Conservation (phyloP, 2,888 invertebrate species). For the Dendrolimus houi region DNA sequence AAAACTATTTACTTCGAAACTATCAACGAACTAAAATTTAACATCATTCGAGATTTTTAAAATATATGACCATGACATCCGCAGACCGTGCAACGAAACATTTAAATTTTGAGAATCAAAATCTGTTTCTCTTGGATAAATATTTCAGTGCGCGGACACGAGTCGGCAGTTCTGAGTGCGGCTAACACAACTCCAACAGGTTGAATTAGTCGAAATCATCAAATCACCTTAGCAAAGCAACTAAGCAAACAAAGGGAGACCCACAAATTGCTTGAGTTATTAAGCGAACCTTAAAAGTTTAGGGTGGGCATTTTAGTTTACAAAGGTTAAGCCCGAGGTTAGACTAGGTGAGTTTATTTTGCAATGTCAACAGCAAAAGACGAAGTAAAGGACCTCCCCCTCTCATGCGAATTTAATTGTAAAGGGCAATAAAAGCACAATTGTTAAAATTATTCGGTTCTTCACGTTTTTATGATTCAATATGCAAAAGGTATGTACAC, state of each 20-base stretch:
- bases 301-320: conserved; percentile 59
- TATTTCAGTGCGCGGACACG: conserved; percentile 10
- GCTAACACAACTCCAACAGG: conserved; percentile 44
- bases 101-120: neutral
- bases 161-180: conserved; percentile 22
- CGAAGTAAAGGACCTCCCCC: conserved; percentile 23
- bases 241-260: conserved; percentile 67
- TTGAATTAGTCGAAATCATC: conserved; percentile 73
- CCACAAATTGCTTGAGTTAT: conserved; percentile 71
- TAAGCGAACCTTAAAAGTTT: conserved; percentile 72
- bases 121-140: neutral
- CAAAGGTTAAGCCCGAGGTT: conserved; percentile 62
- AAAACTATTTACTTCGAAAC: too few species aligned
- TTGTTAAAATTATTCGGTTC: too few species aligned
- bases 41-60: too few species aligned
- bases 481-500: too few species aligned
- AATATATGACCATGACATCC: too few species aligned
- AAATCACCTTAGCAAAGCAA: conserved; percentile 69
- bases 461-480: neutral
- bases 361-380: conserved; percentile 55
- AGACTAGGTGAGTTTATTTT: conserved; percentile 61
- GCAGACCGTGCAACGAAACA: too few species aligned
- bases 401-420: conserved; percentile 3
- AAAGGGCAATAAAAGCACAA: neutral
- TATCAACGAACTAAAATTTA: too few species aligned